Conservation (phyloP, 2,888 invertebrate species). For the Brachyptera putata region DNA sequence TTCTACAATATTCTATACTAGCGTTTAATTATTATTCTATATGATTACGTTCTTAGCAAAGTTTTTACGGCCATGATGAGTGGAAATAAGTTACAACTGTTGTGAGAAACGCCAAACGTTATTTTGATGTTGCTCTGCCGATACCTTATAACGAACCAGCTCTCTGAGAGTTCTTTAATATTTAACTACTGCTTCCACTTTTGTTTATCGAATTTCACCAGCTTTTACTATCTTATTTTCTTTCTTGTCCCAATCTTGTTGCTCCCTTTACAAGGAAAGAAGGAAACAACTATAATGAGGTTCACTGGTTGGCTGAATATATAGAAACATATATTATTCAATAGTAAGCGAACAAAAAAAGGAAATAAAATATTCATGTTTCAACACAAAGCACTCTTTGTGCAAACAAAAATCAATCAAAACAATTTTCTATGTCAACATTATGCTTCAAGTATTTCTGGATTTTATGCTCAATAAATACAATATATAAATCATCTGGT, state of each 20-base stretch:
- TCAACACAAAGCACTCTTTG: neutral
- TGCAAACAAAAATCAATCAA: neutral
- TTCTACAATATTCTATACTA: no score
- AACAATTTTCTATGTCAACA: neutral
- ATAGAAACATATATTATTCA: neutral
- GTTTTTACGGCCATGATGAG: no score
- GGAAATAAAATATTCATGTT: neutral
- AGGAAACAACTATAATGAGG: neutral
- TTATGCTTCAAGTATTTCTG: neutral
- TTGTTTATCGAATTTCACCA: neutral
- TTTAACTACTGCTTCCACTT: neutral
- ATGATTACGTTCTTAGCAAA: no score
- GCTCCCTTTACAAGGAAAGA: neutral
- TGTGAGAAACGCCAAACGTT: neutral
- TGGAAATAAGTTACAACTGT: neutral
- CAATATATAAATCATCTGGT: neutral
- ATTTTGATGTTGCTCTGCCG: neutral
- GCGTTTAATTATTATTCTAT: no score
- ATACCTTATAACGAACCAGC: neutral
- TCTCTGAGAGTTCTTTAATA: neutral
- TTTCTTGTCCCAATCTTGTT: neutral
- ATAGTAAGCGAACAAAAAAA: neutral
- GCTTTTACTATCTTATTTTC: neutral
- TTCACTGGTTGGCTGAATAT: neutral
- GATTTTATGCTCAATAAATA: neutral